Conservation (phyloP, 1,140 invertebrate species). For the Drosophila novamexicana region DNA sequence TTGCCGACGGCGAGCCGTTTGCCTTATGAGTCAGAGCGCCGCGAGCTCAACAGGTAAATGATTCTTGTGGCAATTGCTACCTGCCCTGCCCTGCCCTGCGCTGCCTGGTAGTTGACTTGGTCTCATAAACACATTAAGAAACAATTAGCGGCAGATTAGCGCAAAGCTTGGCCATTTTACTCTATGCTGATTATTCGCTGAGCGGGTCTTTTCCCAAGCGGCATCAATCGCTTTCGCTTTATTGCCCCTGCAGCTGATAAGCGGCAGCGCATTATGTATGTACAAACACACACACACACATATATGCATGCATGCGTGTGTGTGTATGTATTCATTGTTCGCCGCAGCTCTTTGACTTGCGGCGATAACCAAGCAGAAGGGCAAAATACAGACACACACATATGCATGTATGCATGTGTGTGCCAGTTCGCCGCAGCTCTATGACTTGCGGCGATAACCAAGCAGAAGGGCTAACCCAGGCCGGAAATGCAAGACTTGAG, state of each 20-base stretch:
- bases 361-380: conserved; percentile 44
- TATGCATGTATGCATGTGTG: neutral
- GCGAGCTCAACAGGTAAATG: conserved; percentile 47
- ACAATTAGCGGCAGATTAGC: conserved; percentile 74
- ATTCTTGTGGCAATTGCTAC: conserved; percentile 24
- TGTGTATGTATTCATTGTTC: neutral
- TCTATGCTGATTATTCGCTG: conserved; percentile 33
- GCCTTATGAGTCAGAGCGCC: conserved; percentile 56
- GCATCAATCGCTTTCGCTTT: conserved; percentile 67
- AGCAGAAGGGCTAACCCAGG: conserved; percentile 30
- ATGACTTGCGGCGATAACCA: conserved; percentile 47
- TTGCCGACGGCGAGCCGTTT: conserved; percentile 39
- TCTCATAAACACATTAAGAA: conserved; percentile 71
- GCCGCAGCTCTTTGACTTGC: conserved; percentile 13
- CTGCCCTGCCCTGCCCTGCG: neutral
- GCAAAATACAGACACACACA: neutral
- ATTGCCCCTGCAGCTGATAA: conserved; percentile 37
- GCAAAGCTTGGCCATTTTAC: conserved; percentile 22
- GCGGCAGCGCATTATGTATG: conserved; percentile 12
- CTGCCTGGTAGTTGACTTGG: conserved; percentile 26
- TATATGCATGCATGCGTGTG: neutral
- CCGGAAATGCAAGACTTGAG: conserved; percentile 47
- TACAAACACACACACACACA: neutral
- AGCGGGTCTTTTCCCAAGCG: conserved; percentile 30
- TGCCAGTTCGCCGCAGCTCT: conserved; percentile 1